Percentiles rank a stretch among this genome's conserved stretches.
phyloP scores from a whole-genome alignment of 2,113 vertebrate species.

The Anolis sagrei region DNA sequence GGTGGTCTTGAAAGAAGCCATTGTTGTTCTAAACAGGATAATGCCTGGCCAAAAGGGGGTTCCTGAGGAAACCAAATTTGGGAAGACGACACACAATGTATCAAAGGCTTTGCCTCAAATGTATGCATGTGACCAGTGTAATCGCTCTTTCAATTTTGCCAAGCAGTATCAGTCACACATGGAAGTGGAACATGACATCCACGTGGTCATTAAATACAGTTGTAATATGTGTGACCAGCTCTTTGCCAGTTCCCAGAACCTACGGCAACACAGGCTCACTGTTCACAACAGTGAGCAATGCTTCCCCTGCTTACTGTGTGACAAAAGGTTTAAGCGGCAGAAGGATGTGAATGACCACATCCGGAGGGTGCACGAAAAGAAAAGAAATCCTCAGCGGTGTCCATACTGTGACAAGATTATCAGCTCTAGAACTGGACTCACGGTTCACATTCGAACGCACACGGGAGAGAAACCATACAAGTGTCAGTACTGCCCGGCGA shows the following conservation, averaged over 20 bases:
- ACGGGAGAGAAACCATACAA: slow-evolving; percentile 58
- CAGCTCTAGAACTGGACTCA: slow-evolving; percentile 56
- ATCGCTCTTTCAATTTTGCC: slow-evolving; percentile 1
- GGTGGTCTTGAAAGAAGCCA: slow-evolving; percentile 33
- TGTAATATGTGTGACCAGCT: slow-evolving; percentile 47
- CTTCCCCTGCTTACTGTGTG: slow-evolving; percentile 45
- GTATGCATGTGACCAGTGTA: slow-evolving; percentile 6
- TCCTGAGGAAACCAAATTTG: background rate
- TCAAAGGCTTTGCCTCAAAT: background rate
- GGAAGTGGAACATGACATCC: slow-evolving; percentile 21
- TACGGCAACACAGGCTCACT: slow-evolving; percentile 45
- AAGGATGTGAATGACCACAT: slow-evolving; percentile 38
- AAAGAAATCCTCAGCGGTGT: slow-evolving; percentile 34
- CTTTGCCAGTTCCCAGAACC: slow-evolving; percentile 49
- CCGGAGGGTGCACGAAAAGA: slow-evolving; percentile 25
- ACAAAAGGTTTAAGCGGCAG: slow-evolving; percentile 51
- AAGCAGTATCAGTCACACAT: slow-evolving; percentile 40
- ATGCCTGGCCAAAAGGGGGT: slow-evolving; percentile 36
- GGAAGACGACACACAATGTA: background rate
- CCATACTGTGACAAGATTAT: slow-evolving; percentile 61
- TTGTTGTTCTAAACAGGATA: background rate
- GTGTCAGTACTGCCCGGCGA: slow-evolving; percentile 44
- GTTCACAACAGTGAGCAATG: slow-evolving; percentile 4
- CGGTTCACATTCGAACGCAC: slow-evolving; percentile 32
- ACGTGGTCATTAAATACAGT: slow-evolving; percentile 37